phyloP scores from a whole-genome alignment of 2,888 invertebrate species.

The Agrotis puta region DNA sequence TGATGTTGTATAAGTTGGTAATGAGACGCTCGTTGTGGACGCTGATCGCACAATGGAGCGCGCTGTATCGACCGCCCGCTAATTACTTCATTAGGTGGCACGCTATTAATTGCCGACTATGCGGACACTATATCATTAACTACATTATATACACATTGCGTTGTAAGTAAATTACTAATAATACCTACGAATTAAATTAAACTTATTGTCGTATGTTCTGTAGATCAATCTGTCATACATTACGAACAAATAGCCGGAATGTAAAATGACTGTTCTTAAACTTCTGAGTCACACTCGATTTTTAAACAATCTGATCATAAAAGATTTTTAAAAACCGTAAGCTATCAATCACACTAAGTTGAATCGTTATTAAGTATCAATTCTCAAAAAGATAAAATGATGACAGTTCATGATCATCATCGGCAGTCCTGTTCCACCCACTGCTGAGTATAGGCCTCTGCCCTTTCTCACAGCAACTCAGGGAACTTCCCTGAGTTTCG shows the following conservation, averaged over 20 bases:
- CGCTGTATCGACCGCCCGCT: constrained; percentile 57
- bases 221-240: neutral
- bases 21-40: constrained; percentile 56
- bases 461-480: too few relatives aligned
- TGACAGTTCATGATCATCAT: too few relatives aligned
- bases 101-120: constrained; percentile 56
- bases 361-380: constrained; percentile 51
- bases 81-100: constrained; percentile 66
- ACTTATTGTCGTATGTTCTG: neutral
- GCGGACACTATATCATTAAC: constrained; percentile 36
- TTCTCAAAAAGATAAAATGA: constrained; percentile 48
- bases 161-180: constrained; percentile 8
- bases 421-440: too few relatives aligned
- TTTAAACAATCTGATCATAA: constrained; percentile 16
- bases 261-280: constrained; percentile 16
- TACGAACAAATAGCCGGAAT: neutral
- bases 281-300: constrained; percentile 25
- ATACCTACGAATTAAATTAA: constrained; percentile 6
- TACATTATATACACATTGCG: constrained; percentile 27
- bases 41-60: constrained; percentile 50
- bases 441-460: too few relatives aligned
- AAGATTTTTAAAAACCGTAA: constrained; percentile 30
- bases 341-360: constrained; percentile 55
- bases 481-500: too few relatives aligned
- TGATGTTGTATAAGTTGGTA: constrained; percentile 51